Evolutionary conservation across 2,797 vertebrate genomes (phyloP), one percentile per base, ranked within the genome.

Genomic region (Gymnodraco acuticeps): DNA sequence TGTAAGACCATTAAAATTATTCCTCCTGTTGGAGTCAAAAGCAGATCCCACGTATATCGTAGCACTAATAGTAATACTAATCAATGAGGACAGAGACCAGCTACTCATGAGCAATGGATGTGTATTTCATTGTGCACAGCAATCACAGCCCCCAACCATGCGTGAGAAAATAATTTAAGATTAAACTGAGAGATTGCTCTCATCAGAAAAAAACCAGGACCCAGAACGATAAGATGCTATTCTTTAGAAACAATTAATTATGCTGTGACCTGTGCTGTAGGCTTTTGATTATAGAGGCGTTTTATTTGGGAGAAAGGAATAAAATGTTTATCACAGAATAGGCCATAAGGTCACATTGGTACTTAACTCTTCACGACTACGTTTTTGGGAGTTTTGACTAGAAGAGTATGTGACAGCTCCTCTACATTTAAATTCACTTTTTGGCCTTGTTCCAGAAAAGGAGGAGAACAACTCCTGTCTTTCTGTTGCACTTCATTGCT

Each of bases 401-500:
- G 23, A 23, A 23, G 23, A 23, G 23, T 23, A 73, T 65, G 68
- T 81, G 77, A 80, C 84, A 82, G 70, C 60, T 62, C 72, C 77
- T 73, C 54, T 77, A 82, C 54, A 74, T 88, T 59, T 75, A 67
- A 78, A 85, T 86, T 80, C 47, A 73, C 23, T 48, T 54, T 78
- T 60, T 86, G 80, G 73, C 67, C 47, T 77, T 16, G 47, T 64
- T 75, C 66, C 82, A 78, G 33, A 75, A 70, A 66, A 67, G 75
- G 56, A 68, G 67, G 23, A 73, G 47, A 61, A 61, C 55, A 72
- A 75, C 11, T 43, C 33, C 61, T 58, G 69, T 64, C 80, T 81
- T 72, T 81, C 70, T 63, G 77, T 83, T 85, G 77, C 85, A 75
- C 76, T 64, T 47, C 70, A 60, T 76, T 77, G 81, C 78, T 82